phyloP scores from a whole-genome alignment of 2,797 vertebrate species.

The Mormyrops boulengeri region DNA sequence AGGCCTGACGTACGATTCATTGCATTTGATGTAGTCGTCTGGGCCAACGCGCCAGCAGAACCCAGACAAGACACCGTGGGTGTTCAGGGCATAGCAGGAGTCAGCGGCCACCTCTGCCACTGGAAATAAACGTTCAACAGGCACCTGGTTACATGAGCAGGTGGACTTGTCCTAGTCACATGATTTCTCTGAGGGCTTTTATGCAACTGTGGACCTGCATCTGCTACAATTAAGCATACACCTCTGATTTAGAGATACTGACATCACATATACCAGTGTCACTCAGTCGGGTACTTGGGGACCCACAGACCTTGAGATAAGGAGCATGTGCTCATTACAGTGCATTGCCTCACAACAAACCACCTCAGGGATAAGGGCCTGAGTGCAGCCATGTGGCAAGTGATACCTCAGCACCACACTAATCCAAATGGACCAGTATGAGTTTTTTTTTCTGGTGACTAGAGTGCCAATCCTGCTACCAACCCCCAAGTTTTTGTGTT shows the following conservation, averaged over 20 bases:
- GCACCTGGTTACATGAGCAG: background rate
- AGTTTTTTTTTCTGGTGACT: background rate
- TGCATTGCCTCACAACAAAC: background rate
- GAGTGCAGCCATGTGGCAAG: background rate
- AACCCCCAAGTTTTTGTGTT: background rate
- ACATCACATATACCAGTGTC: background rate
- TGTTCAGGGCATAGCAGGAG: conserved; percentile 19
- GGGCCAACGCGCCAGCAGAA: background rate
- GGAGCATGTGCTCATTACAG: background rate
- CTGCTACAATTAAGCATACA: background rate
- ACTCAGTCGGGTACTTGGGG: background rate
- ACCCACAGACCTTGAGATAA: background rate
- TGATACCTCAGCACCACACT: too few relatives aligned
- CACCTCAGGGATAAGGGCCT: background rate
- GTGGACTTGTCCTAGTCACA: background rate
- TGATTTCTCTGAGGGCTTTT: background rate
- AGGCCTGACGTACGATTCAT: background rate
- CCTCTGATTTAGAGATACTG: background rate
- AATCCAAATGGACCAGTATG: background rate
- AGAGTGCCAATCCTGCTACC: background rate
- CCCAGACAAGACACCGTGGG: background rate
- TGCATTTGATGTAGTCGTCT: background rate
- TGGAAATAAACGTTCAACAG: background rate
- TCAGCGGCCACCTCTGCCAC: conserved; percentile 14
- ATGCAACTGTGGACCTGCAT: background rate